Percentiles rank a stretch among this genome's conserved stretches.
Evolutionary conservation across 2,113 vertebrate species (phyloP).

Genomic region (Puffinus mauretanicus): DNA sequence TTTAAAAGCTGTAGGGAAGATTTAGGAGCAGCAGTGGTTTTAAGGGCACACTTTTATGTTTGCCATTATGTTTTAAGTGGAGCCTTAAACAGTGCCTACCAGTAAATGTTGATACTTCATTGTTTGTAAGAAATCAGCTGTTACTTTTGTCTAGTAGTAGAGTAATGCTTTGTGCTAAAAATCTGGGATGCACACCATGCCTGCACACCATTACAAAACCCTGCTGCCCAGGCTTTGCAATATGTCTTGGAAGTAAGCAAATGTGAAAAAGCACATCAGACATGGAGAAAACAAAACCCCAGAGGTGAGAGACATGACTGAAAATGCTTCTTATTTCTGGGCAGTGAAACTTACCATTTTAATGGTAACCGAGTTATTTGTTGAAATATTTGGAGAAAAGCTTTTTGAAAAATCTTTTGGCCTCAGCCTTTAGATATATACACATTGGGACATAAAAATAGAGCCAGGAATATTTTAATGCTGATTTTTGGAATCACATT

Average conservation of each 20-base stretch:
- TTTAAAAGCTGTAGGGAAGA: constrained; percentile 32
- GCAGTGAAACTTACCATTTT: constrained; percentile 24
- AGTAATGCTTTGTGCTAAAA: neutral
- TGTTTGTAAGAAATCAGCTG: constrained; percentile 4
- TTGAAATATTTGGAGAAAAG: neutral
- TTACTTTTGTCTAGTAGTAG: neutral
- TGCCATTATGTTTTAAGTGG: constrained; percentile 12
- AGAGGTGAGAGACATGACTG: neutral
- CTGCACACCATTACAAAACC: neutral
- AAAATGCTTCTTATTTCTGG: constrained; percentile 10
- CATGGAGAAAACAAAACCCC: neutral
- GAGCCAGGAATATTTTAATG: neutral
- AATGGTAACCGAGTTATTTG: neutral
- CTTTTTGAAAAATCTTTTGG: neutral
- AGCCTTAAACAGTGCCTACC: neutral
- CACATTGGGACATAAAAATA: neutral
- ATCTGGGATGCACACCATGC: neutral
- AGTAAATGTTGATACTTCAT: constrained; percentile 11
- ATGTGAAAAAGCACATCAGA: constrained; percentile 10
- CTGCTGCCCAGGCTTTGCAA: neutral
- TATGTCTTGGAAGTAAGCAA: neutral
- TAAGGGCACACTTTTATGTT: neutral
- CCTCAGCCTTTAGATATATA: neutral
- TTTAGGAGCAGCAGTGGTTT: constrained; percentile 7
- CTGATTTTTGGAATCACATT: neutral